phyloP scores from a whole-genome alignment of 1,140 invertebrate genomes.

The Homalodisca vitripennis region DNA sequence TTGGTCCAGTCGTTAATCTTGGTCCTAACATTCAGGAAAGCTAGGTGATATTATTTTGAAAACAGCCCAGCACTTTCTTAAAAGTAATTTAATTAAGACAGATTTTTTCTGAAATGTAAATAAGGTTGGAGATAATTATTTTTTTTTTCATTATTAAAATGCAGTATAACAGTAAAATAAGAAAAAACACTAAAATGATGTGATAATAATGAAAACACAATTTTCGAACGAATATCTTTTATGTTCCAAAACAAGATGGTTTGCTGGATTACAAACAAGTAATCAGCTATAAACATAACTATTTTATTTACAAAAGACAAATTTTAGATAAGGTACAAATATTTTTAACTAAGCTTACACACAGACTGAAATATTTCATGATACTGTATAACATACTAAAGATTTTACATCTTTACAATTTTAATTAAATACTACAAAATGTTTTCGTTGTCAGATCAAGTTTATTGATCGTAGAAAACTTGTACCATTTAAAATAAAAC shows the following conservation, averaged over 20 bases:
- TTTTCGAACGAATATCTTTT: background rate
- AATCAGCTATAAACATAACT: slow-evolving; percentile 12
- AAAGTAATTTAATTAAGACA: too few relatives aligned
- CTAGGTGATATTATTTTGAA: too few relatives aligned
- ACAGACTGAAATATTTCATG: background rate
- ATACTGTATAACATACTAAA: background rate
- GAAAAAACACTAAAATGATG: background rate
- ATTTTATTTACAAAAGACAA: slow-evolving; percentile 25
- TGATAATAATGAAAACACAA: background rate
- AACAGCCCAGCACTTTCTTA: too few relatives aligned
- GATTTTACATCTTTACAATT: background rate
- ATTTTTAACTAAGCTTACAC: slow-evolving; percentile 15
- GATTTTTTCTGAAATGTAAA: too few relatives aligned
- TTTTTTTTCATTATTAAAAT: background rate
- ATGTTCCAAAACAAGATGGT: background rate
- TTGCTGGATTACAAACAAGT: background rate
- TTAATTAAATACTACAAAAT: background rate
- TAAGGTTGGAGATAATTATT: background rate
- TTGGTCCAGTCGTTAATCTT: too few relatives aligned
- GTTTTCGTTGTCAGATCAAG: background rate
- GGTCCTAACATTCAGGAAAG: too few relatives aligned
- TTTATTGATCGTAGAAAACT: background rate
- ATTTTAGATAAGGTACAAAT: slow-evolving; percentile 4
- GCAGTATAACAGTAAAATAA: background rate
- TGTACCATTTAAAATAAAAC: background rate